Evolutionary conservation across 1,140 invertebrate genomes (phyloP).

Genomic region (Hyposmocoma kahamanoa): DNA sequence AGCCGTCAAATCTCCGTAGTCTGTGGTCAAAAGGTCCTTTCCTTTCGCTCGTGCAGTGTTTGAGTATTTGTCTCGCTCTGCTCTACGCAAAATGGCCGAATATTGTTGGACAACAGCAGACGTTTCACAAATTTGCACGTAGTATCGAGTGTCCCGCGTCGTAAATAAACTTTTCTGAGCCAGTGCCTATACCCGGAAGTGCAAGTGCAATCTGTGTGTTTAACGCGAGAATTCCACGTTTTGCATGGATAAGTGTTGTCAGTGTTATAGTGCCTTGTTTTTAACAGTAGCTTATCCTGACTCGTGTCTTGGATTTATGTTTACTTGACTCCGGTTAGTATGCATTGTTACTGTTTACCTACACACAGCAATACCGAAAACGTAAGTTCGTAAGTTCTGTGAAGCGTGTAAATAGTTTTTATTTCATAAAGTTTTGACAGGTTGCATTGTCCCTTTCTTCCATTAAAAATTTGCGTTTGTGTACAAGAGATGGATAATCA

Average conservation of each 20-base stretch:
- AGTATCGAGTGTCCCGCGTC: conserved; percentile 33
- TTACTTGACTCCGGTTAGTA: conserved; percentile 57
- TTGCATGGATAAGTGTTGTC: conserved; percentile 37
- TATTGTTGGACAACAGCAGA: conserved; percentile 52
- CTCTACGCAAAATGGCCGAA: conserved; percentile 62
- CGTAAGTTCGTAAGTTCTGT: conserved; percentile 12
- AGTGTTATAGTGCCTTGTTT: conserved; percentile 65
- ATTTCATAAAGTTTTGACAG: conserved; percentile 61
- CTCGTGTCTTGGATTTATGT: conserved; percentile 64
- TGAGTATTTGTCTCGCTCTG: too few species aligned
- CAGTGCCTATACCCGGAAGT: conserved; percentile 36
- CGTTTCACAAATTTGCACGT: conserved; percentile 46
- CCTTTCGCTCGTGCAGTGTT: too few species aligned
- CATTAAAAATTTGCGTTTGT: too few species aligned
- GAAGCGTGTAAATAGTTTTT: conserved; percentile 48
- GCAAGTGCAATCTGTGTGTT: conserved; percentile 44
- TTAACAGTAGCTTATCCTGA: conserved; percentile 44
- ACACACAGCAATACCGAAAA: background rate
- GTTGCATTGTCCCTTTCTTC: conserved; percentile 19
- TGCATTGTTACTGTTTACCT: conserved; percentile 8
- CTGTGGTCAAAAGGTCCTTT: too few species aligned
- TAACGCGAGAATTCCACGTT: conserved; percentile 37
- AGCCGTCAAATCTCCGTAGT: too few species aligned
- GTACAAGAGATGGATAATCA: too few species aligned
- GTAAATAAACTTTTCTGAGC: conserved; percentile 57